Conservation (phyloP, 2,113 vertebrate species). For the Odontesthes bonariensis region DNA sequence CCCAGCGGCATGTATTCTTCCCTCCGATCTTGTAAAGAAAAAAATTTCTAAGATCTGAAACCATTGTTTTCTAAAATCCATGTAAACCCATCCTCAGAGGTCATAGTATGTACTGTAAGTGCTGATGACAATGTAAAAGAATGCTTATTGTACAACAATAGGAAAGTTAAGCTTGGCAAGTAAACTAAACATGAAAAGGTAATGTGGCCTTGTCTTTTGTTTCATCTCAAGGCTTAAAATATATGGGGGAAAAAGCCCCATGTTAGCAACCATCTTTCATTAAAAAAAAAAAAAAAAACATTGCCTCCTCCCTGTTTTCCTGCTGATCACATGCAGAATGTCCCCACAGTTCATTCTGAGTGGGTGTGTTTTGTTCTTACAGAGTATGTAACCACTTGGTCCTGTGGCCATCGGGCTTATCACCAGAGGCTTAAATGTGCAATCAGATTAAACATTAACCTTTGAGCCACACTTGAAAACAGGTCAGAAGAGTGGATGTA, state of each 20-base stretch:
- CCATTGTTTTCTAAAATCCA: conserved; percentile 7
- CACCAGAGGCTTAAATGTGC: background rate
- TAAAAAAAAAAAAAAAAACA: background rate
- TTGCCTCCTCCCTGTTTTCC: background rate
- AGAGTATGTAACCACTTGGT: background rate
- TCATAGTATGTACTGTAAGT: conserved; percentile 8
- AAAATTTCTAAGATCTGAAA: no score
- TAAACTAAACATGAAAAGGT: conserved; percentile 11
- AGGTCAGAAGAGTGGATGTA: background rate
- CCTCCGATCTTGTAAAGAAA: background rate
- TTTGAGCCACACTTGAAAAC: background rate
- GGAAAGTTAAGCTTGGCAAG: background rate
- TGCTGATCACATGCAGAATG: no score
- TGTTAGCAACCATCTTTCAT: background rate
- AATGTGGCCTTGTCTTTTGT: conserved; percentile 14
- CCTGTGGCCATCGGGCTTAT: background rate
- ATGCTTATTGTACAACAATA: conserved; percentile 30
- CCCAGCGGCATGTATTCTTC: background rate
- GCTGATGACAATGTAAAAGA: conserved; percentile 13
- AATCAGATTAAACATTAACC: background rate
- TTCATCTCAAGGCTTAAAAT: background rate
- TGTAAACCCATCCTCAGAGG: background rate
- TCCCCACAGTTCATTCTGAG: background rate
- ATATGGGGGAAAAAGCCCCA: background rate
- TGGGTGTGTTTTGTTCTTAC: background rate